phyloP scores from a whole-genome alignment of 2,113 vertebrate species.

The Notothenia rossii region DNA sequence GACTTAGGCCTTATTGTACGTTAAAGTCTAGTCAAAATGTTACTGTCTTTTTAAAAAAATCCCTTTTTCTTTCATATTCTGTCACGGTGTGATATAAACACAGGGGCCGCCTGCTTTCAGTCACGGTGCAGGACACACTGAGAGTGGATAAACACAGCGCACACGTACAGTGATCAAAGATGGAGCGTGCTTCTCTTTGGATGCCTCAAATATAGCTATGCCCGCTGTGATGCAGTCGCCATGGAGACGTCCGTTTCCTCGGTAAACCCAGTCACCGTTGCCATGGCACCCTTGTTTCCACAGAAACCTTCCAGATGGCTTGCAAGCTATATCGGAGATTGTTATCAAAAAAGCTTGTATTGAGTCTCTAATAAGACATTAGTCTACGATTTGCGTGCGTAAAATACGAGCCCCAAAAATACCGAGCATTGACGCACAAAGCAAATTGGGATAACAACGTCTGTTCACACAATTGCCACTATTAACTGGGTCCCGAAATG shows the following conservation, averaged over 20 bases:
- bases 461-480: slow-evolving; percentile 15
- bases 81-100: slow-evolving; percentile 49
- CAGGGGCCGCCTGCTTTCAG: slow-evolving; percentile 28
- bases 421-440: not conserved
- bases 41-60: slow-evolving; percentile 42
- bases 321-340: slow-evolving; percentile 79
- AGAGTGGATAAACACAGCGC: slow-evolving; percentile 32
- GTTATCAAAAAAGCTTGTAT: slow-evolving; percentile 46
- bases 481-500: not conserved
- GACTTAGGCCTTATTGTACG: slow-evolving; percentile 70
- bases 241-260: slow-evolving; percentile 93
- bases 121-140: slow-evolving; percentile 48
- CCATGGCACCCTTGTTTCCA: slow-evolving; percentile 93
- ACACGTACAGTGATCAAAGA: slow-evolving; percentile 66
- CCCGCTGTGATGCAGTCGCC: slow-evolving; percentile 92
- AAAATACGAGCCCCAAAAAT: slow-evolving; percentile 15
- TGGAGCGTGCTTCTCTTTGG: slow-evolving; percentile 87
- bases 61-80: slow-evolving; percentile 27
- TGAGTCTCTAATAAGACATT: slow-evolving; percentile 19
- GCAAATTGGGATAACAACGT: not conserved
- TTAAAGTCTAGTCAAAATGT: slow-evolving; percentile 73
- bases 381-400: slow-evolving; percentile 14
- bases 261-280: slow-evolving; percentile 95
- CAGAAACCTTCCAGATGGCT: slow-evolving; percentile 92
- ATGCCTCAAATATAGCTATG: slow-evolving; percentile 89